phyloP scores from a whole-genome alignment of 2,888 invertebrate genomes.

The Myopa tessellatipennis region DNA sequence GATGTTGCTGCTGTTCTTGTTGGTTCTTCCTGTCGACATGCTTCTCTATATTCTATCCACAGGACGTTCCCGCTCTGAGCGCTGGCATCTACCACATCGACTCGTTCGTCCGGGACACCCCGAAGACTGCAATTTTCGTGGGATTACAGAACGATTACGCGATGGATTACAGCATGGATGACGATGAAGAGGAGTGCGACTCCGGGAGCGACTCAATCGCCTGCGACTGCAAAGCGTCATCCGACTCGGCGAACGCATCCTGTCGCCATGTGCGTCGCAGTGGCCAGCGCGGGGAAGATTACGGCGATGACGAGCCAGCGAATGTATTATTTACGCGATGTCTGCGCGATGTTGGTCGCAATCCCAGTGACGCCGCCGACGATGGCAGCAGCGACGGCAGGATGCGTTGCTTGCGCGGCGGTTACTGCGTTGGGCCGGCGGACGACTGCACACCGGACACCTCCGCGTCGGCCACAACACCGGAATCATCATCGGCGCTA shows the following conservation, averaged over 20 bases:
- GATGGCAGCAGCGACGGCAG: not conserved
- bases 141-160: constrained; percentile 65
- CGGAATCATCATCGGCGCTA: constrained; percentile 39
- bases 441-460: constrained; percentile 40
- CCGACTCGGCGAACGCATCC: not conserved
- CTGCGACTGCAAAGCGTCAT: not conserved
- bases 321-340: constrained; percentile 16
- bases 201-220: not conserved
- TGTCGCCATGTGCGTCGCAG: not conserved
- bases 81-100: constrained; percentile 65
- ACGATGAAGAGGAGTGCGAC: constrained; percentile 39
- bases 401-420: not conserved
- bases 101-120: constrained; percentile 63
- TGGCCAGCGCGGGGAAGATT: no score
- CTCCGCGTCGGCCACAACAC: constrained; percentile 29
- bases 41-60: constrained; percentile 59
- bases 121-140: constrained; percentile 65
- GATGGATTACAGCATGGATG: constrained; percentile 51
- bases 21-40: constrained; percentile 53
- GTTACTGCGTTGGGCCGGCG: not conserved
- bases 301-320: no score
- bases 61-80: constrained; percentile 62
- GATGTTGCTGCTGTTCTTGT: constrained; percentile 43
- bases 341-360: constrained; percentile 7
- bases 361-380: constrained; percentile 25